A percentile compares a stretch with the other conserved stretches of the same genome.
These are phyloP conservation scores for Anhinga rufa DNA, from an alignment of 2,113 vertebrate genomes.

Conservation along the genomic window DNA sequence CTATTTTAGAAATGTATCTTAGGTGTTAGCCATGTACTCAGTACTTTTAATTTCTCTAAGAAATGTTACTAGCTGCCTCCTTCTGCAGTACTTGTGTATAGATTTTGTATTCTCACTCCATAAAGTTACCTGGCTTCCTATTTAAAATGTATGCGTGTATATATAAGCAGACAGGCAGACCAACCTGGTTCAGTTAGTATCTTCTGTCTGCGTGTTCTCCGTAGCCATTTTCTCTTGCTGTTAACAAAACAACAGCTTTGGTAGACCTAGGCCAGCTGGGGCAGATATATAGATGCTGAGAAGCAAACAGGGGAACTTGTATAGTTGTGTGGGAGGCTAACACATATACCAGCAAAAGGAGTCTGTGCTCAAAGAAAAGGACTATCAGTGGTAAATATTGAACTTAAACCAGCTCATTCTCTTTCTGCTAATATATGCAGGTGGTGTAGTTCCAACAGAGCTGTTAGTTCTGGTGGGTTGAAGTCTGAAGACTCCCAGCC, in stretches of 20 bases:
- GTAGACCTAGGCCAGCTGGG: neutral
- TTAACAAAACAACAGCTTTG: neutral
- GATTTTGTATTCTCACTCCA: neutral
- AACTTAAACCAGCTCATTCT: neutral
- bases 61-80: neutral
- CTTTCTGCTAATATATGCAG: neutral
- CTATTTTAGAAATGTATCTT: neutral
- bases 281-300: neutral
- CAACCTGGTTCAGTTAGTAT: neutral
- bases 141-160: neutral
- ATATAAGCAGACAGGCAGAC: neutral
- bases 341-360: neutral
- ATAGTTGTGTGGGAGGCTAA: neutral
- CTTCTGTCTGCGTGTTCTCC: neutral
- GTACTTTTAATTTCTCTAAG: neutral
- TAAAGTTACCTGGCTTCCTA: neutral
- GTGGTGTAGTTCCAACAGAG: neutral
- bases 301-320: neutral
- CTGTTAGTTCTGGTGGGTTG: neutral
- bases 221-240: neutral
- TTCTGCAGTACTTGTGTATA: neutral
- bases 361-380: neutral
- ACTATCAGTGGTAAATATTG: neutral
- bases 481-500: neutral
- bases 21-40: neutral